A percentile compares a stretch with the other conserved stretches of the same genome.
Evolutionary conservation across 2,797 vertebrate genomes (phyloP).

Genomic region (Spheniscus humboldti): DNA sequence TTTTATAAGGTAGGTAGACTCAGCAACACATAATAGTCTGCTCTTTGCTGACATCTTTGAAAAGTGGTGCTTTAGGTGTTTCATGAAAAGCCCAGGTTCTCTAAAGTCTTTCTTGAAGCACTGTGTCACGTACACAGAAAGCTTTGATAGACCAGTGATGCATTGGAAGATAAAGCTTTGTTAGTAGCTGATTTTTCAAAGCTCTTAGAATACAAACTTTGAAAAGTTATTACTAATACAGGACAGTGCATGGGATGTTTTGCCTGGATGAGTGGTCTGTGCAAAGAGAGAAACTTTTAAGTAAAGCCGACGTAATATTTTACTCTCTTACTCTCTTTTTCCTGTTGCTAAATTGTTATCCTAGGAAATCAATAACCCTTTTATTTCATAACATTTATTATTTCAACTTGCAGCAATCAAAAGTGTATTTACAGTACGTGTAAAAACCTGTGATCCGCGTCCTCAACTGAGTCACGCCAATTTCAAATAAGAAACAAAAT

Average conservation of each 20-base stretch:
- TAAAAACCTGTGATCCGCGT: background rate
- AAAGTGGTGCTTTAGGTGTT: background rate
- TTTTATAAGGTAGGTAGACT: background rate
- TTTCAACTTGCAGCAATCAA: background rate
- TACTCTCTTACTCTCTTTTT: background rate
- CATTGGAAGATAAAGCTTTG: background rate
- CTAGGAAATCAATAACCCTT: background rate
- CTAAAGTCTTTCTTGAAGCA: background rate
- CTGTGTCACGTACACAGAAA: background rate
- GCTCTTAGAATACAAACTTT: background rate
- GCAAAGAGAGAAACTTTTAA: background rate
- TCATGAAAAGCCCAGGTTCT: background rate
- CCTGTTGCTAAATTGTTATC: background rate
- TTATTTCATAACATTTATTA: background rate
- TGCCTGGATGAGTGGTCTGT: background rate
- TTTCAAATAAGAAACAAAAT: background rate
- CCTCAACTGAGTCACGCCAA: background rate
- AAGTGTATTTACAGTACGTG: background rate
- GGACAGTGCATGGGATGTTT: background rate
- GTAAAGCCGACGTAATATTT: background rate
- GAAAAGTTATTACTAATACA: background rate
- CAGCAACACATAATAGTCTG: background rate
- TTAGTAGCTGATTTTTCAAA: background rate
- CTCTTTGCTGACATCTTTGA: background rate
- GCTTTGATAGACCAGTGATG: background rate